These are phyloP conservation scores for Grus americana DNA, from an alignment of 2,113 vertebrate genomes.

Conservation along the genomic window DNA sequence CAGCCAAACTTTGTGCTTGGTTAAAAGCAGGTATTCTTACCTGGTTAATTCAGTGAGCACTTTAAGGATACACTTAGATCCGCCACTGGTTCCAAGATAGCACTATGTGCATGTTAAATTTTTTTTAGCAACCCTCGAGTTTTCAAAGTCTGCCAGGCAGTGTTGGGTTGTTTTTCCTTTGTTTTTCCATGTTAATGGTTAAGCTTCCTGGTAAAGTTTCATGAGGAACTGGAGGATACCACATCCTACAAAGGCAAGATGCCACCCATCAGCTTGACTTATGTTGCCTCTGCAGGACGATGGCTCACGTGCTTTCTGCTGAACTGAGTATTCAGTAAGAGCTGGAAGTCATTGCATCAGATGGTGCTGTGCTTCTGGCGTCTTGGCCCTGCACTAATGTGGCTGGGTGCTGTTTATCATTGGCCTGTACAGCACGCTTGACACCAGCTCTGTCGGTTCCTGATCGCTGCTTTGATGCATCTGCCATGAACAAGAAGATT, in stretches of 20 bases:
- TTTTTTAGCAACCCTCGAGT: neutral
- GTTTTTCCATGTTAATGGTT: neutral
- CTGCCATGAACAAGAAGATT: neutral
- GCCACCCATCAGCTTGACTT: neutral
- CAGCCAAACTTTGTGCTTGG: neutral
- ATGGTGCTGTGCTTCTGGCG: neutral
- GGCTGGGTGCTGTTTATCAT: neutral
- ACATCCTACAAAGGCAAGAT: neutral
- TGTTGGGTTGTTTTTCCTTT: neutral
- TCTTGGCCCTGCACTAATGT: rapidly evolving
- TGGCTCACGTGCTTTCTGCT: neutral
- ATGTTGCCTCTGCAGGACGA: rapidly evolving
- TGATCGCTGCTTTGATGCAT: neutral
- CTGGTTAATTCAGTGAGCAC: neutral
- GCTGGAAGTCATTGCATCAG: neutral
- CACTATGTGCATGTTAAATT: neutral
- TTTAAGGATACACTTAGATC: neutral
- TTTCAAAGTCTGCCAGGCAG: neutral
- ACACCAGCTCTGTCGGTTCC: neutral
- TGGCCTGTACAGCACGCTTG: neutral
- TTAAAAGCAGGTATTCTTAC: neutral
- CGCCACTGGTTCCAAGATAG: neutral
- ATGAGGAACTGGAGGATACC: neutral
- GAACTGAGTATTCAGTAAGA: neutral
- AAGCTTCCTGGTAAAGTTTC: neutral